These are phyloP conservation scores for Xylocampa areola DNA, from an alignment of 2,888 invertebrate species.

Conservation along the genomic window DNA sequence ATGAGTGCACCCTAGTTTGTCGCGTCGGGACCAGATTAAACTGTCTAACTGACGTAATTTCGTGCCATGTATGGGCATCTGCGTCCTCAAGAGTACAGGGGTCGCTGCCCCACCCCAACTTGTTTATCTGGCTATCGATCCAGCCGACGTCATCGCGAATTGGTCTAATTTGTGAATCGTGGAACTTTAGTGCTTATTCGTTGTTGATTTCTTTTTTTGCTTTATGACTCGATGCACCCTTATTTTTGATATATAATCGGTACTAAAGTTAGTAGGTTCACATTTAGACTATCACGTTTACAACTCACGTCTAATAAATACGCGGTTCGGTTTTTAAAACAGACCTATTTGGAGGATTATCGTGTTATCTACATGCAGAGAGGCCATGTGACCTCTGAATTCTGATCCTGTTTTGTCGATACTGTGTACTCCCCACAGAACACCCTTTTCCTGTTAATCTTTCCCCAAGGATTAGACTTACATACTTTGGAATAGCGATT, in stretches of 20 bases:
- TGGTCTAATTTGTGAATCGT: conserved; percentile 67
- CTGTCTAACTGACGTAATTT: conserved; percentile 70
- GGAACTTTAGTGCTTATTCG: conserved; percentile 57
- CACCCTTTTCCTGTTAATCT: conserved; percentile 38
- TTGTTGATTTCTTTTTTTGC: conserved; percentile 38
- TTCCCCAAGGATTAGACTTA: conserved; percentile 44
- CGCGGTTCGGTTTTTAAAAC: conserved; percentile 6
- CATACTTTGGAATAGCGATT: conserved; percentile 30
- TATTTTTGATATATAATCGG: background rate
- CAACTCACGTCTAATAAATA: background rate
- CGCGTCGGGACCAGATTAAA: conserved; percentile 69
- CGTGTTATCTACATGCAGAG: conserved; percentile 50
- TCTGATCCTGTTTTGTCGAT: conserved; percentile 52
- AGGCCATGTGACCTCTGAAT: conserved; percentile 50
- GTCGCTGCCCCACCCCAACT: conserved; percentile 73
- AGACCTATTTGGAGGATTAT: conserved; percentile 35
- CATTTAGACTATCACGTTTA: background rate
- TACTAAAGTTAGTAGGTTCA: no score
- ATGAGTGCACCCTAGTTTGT: conserved; percentile 56
- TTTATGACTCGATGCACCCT: conserved; percentile 9
- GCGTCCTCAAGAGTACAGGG: conserved; percentile 77
- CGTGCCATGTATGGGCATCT: conserved; percentile 80
- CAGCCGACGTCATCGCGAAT: conserved; percentile 67
- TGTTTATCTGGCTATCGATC: conserved; percentile 85
- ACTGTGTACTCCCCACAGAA: conserved; percentile 38